Evolutionary conservation across 1,140 invertebrate species (phyloP), one percentile per base, ranked within the genome.

Genomic region (Thaumetopoea pityocampa): DNA sequence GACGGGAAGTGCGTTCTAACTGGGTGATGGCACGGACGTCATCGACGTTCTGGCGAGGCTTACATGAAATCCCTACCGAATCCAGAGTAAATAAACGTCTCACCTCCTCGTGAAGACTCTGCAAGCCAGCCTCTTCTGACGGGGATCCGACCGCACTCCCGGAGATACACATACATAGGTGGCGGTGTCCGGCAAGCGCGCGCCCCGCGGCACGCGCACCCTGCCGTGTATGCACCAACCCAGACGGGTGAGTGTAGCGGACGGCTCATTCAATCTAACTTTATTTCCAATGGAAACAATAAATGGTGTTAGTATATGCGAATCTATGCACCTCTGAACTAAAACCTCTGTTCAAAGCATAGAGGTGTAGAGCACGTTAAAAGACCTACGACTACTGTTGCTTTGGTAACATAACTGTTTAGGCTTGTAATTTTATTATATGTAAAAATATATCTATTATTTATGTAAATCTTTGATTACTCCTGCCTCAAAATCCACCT

Each of bases 181-280:
- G 7, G 19, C 27, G 4, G 38, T 11, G 30, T 11, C 1, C 30
- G 12, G 14, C 17, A 6, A 12, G 19, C 7, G 9, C 5, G 3
- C 10, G 4, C 14, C 4, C n/a, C 27, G 15, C 1, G 20, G 8
- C 7, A 1, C 4, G 17, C 14, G 30, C 19, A 51, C 20, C 6
- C 17, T 9, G 4, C 57, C 52, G 18, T 56, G 58, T 0, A 56
- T 2, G 28, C 58, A 57, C 53, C 50, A 62, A n/a, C 53, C 58
- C 5, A 61, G 20, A 2, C 32, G 46, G 2, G 49, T 56, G n/a
- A 4, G 40, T 5, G 40, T 45, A 1, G 43, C 40, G 3, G 3
- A 53, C 3, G 44, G 36, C 18, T 53, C 53, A 30, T 40, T 28
- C 0, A n/a, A 14, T 14, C 50, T 8, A 19, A 5, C 5, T n/a